Evolutionary conservation across 2,797 vertebrate species (phyloP).

Genomic region (Masticophis lateralis): DNA sequence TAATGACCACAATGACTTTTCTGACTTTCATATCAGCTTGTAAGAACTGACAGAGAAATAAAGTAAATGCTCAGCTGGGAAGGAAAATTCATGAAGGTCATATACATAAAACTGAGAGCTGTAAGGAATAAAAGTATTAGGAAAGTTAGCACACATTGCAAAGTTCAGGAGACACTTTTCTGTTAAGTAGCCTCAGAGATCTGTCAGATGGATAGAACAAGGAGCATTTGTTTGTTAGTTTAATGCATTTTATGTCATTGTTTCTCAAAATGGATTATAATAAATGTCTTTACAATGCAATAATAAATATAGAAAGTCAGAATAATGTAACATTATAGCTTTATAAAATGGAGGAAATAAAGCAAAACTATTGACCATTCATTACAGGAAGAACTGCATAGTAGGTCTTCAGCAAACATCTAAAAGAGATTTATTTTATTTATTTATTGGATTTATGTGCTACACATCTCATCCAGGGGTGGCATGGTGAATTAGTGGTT

Average conservation of each 20-base stretch:
- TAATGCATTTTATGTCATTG: not conserved
- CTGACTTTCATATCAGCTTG: not conserved
- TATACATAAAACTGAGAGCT: not conserved
- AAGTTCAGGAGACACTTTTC: not conserved
- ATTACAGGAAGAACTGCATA: not conserved
- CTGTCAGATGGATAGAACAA: not conserved
- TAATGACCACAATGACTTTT: not conserved
- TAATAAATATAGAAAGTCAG: not conserved
- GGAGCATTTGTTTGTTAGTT: not conserved
- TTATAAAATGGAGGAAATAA: not conserved
- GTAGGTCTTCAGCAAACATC: not conserved
- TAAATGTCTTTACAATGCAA: not conserved
- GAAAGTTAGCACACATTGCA: not conserved
- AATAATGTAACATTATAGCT: not conserved
- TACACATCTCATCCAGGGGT: not conserved
- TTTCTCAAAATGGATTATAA: not conserved
- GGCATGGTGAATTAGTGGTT: not conserved
- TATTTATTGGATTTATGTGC: not conserved
- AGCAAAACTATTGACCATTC: not conserved
- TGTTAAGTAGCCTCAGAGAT: not conserved
- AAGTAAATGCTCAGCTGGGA: conserved; percentile 7
- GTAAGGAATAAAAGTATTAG: not conserved
- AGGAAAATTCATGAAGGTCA: not conserved
- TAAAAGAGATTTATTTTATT: not conserved
- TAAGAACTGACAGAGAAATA: not conserved